Conservation (phyloP, 2,888 invertebrate genomes). For the Monopis laevigella region DNA sequence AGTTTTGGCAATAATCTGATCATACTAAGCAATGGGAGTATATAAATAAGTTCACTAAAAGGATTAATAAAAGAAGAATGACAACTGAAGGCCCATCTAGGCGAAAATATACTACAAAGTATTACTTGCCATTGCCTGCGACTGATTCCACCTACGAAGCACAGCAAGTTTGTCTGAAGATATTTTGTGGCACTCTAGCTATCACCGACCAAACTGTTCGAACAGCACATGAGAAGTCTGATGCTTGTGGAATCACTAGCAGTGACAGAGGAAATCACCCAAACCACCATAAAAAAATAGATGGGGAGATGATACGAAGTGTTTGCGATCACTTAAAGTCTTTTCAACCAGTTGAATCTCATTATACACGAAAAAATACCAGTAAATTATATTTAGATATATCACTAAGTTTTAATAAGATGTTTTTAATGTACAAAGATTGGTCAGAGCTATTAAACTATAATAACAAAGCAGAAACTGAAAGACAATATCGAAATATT, state of each 20-base stretch:
- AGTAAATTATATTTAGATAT: slow-evolving; percentile 16
- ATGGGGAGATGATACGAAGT: slow-evolving; percentile 13
- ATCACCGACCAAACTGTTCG: background rate
- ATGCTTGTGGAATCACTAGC: too few species aligned
- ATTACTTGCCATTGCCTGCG: slow-evolving; percentile 5
- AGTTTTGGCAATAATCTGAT: slow-evolving; percentile 14
- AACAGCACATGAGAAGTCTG: background rate
- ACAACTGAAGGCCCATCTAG: slow-evolving; percentile 1
- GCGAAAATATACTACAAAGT: slow-evolving; percentile 7
- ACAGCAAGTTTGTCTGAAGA: slow-evolving; percentile 6
- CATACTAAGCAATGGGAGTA: slow-evolving; percentile 15
- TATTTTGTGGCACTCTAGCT: slow-evolving; percentile 1
- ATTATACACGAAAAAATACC: slow-evolving; percentile 12
- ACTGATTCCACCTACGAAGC: background rate
- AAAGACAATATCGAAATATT: slow-evolving; percentile 4
- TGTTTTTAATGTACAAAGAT: slow-evolving; percentile 19
- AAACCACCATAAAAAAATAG: slow-evolving; percentile 1
- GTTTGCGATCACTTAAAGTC: slow-evolving; percentile 17
- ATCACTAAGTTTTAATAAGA: slow-evolving; percentile 14
- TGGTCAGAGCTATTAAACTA: slow-evolving; percentile 17
- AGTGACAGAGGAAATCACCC: background rate
- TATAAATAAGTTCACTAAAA: slow-evolving; percentile 11
- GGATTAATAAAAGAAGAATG: slow-evolving; percentile 7
- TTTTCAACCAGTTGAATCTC: slow-evolving; percentile 17
- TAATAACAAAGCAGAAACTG: slow-evolving; percentile 10